A percentile compares a stretch with the other conserved stretches of the same genome.
Evolutionary conservation across 1,140 invertebrate species (phyloP).

Genomic region (Vollenhovia emeryi): DNA sequence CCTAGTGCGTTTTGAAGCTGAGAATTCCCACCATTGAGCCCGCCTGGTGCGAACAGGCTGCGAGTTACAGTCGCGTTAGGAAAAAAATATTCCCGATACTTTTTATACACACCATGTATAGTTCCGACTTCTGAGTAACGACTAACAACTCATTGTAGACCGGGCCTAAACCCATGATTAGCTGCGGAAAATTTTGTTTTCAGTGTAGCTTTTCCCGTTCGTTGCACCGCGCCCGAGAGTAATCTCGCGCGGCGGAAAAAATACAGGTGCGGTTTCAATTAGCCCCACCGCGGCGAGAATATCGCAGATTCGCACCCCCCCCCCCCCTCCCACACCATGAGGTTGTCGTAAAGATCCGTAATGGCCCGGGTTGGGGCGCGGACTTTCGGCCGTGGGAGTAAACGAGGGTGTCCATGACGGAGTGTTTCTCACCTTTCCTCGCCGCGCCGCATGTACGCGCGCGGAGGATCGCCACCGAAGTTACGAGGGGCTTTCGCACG

Average conservation of each 20-base stretch:
- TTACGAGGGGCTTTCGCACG: constrained; percentile 52
- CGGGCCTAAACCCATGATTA: too few species aligned
- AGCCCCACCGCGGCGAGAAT: constrained; percentile 51
- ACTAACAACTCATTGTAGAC: too few species aligned
- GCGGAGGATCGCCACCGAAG: background rate
- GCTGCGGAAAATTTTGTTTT: too few species aligned
- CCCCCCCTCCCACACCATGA: too few species aligned
- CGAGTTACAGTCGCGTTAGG: too few species aligned
- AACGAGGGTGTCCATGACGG: constrained; percentile 59
- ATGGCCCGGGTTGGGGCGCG: constrained; percentile 50
- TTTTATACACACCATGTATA: too few species aligned
- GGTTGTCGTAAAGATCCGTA: constrained; percentile 69
- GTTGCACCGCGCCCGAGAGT: background rate
- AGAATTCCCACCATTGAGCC: too few species aligned
- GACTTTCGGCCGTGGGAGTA: constrained; percentile 56
- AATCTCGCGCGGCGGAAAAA: constrained; percentile 17
- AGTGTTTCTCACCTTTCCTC: constrained; percentile 58
- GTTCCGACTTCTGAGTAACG: too few species aligned
- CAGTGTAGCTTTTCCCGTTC: too few species aligned
- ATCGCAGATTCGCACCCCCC: constrained; percentile 44
- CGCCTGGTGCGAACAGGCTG: too few species aligned
- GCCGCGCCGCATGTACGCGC: constrained; percentile 3
- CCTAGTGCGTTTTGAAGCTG: too few species aligned
- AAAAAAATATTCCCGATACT: too few species aligned
- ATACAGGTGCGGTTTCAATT: constrained; percentile 72